phyloP scores from a whole-genome alignment of 2,888 invertebrate species.

The Ophion costatus region DNA sequence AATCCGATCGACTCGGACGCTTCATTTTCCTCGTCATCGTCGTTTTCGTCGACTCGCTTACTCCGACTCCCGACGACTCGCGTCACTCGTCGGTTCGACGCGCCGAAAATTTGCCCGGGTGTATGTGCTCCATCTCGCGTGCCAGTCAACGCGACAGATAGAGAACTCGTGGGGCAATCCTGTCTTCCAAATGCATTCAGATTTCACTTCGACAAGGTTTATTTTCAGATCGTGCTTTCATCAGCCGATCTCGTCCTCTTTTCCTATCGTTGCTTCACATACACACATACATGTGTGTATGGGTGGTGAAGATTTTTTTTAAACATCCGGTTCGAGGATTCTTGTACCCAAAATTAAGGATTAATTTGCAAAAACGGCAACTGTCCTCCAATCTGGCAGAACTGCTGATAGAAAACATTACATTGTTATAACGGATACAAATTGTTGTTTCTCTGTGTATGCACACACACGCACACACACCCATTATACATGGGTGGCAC shows the following conservation, averaged over 20 bases:
- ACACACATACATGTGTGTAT: not conserved
- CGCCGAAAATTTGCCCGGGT: conserved; percentile 41
- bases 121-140: conserved; percentile 42
- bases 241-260: conserved; percentile 8
- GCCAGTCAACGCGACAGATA: conserved; percentile 27
- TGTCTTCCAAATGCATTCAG: conserved; percentile 37
- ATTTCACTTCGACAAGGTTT: conserved; percentile 45
- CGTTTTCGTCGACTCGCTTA: conserved; percentile 49
- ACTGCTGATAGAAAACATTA: too few relatives aligned
- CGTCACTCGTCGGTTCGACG: conserved; percentile 55
- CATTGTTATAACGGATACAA: too few relatives aligned
- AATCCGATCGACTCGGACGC: conserved; percentile 41
- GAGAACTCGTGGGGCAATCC: conserved; percentile 36
- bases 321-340: too few relatives aligned
- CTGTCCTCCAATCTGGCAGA: too few relatives aligned
- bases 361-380: too few relatives aligned
- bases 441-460: too few relatives aligned
- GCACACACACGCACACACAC: too few relatives aligned
- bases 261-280: not conserved
- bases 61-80: conserved; percentile 44
- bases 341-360: too few relatives aligned
- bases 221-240: conserved; percentile 49
- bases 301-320: too few relatives aligned
- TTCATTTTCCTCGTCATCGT: conserved; percentile 42
- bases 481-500: too few relatives aligned